Conservation (phyloP, 2,888 invertebrate genomes). For the Scelioninae gen. 2 region DNA sequence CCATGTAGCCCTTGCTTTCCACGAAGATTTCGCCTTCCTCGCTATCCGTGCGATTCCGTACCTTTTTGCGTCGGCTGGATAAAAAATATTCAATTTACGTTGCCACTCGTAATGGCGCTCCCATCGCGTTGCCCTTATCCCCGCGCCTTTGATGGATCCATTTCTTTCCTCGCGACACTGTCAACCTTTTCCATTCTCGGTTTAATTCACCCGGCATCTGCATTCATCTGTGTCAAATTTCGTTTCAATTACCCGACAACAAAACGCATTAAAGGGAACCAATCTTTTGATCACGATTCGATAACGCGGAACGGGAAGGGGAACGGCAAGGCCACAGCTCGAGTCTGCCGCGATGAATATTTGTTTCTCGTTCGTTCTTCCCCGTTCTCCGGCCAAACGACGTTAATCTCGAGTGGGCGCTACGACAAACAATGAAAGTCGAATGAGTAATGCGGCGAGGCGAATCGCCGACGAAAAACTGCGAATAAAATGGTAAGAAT, state of each 20-base stretch:
- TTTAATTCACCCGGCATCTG: conserved; percentile 25
- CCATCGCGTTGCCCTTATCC: conserved; percentile 28
- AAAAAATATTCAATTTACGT: conserved; percentile 50
- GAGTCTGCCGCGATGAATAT: conserved; percentile 6
- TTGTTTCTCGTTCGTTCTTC: conserved; percentile 1
- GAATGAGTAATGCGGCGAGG: conserved; percentile 30
- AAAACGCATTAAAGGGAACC: conserved; percentile 24
- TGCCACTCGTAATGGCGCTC: conserved; percentile 14
- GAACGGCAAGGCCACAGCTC: too few species aligned
- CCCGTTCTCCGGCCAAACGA: conserved; percentile 2
- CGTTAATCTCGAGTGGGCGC: conserved; percentile 2
- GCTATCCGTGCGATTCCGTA: conserved; percentile 42
- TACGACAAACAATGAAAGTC: conserved; percentile 25
- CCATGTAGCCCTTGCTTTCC: conserved; percentile 39
- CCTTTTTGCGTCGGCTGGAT: conserved; percentile 16
- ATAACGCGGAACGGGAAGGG: too few species aligned
- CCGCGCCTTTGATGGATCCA: conserved; percentile 21
- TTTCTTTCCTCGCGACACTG: conserved; percentile 15
- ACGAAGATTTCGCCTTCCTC: conserved; percentile 49
- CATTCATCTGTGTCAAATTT: conserved; percentile 40
- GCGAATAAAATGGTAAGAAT: conserved; percentile 38
- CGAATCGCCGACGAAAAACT: conserved; percentile 39
- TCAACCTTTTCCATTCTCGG: conserved; percentile 16
- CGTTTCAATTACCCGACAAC: conserved; percentile 24
- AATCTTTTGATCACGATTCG: conserved; percentile 24